Base-by-base conservation (phyloP, 2,113 vertebrate genomes). In the Alosa alosa region DNA sequence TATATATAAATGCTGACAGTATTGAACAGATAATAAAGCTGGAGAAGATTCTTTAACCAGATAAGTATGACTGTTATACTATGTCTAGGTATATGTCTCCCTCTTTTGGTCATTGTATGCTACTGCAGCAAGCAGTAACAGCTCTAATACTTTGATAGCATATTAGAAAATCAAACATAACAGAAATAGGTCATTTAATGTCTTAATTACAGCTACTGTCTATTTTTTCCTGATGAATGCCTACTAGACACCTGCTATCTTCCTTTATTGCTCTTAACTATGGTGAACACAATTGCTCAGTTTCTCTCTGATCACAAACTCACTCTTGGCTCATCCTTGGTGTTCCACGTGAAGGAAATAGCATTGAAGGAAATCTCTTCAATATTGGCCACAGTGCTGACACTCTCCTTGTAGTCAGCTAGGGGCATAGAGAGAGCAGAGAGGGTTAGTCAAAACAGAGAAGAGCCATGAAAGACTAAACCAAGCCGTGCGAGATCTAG, bases 351-450 rank as follows among this genome's bases (percentile, higher is more conserved):
- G 93, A 97, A 97, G 86, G 96, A 97, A 87, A 97, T 96, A 89
- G 96, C 96, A 0, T 97, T 97, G 87, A 96, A 97, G 0, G 96
- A 95, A 0, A 97, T 96, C 94, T 97, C 96, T 85, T 97, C 96
- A 0, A 97, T 97, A 92, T 96, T 97, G 84, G 95, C 94, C 90
- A 97, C 97, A n/a, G 96, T 96, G 68, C 96, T 96, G 92, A 97
- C 96, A 92, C 96, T 97, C 87, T 97, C 96, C 89, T 97, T 97
- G 86, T 97, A 97, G 91, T 97, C 96, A 45, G 96, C 96, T 97
- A 85, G 52, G 20, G 8, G 82, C 36, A 39, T 45, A 20, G 20
- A 36, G 72, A 39, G 31, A 78, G 4, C 2, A 78, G 1, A 39
- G 5, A 39, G 1, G 13, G 11, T 78, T 78, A 78, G 31, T 31